phyloP scores from a whole-genome alignment of 92 coral and sea anemone genomes.

The Pocillopora grandis region DNA sequence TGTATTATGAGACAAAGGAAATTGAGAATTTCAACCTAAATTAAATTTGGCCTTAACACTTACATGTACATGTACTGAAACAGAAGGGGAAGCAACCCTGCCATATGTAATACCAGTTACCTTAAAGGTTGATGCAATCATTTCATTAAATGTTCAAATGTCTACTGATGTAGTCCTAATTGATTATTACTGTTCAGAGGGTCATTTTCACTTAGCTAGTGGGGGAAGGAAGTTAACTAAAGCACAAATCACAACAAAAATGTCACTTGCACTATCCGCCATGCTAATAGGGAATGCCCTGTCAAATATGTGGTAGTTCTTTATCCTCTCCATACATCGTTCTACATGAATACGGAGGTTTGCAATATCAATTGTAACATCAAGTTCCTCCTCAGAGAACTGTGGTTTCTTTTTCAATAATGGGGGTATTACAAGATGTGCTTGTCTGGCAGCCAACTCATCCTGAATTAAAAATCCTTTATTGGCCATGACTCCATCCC shows the following conservation, averaged over 20 bases:
- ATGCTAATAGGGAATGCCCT: conserved; percentile 52
- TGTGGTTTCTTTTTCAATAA: conserved; percentile 51
- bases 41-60: neutral
- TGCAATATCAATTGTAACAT: conserved; percentile 40
- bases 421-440: conserved; percentile 58
- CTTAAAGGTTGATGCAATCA: conserved; percentile 20
- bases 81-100: conserved; percentile 9
- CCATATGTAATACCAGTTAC: conserved; percentile 10
- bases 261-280: conserved; percentile 55
- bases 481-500: conserved; percentile 66
- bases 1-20: neutral
- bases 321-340: conserved; percentile 36
- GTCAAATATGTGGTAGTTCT: conserved; percentile 50
- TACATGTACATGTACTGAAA: neutral
- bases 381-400: conserved; percentile 52
- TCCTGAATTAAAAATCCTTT: conserved; percentile 63
- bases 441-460: conserved; percentile 60
- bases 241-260: conserved; percentile 56
- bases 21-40: conserved; percentile 2
- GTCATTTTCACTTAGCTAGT: conserved; percentile 33
- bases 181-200: conserved; percentile 12
- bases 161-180: conserved; percentile 21
- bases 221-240: conserved; percentile 57
- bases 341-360: conserved; percentile 47
- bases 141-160: conserved; percentile 32